Evolutionary conservation across 2,113 vertebrate genomes (phyloP).

Genomic region (Noctilio leporinus): DNA sequence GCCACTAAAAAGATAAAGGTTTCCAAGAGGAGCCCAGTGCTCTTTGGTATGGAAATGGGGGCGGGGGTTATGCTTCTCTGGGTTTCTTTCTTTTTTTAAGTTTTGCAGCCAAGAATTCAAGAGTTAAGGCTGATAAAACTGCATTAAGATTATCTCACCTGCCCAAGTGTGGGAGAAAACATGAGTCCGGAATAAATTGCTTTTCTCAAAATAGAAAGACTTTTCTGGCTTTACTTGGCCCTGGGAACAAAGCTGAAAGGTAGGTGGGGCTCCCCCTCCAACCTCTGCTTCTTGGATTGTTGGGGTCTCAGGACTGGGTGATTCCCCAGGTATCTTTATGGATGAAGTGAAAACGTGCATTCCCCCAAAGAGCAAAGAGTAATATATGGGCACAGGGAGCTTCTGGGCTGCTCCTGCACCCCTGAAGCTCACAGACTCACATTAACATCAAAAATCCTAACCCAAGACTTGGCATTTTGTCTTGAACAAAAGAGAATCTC

Average conservation of each 20-base stretch:
- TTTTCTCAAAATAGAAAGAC: slow-evolving; percentile 63
- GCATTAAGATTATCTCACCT: slow-evolving; percentile 73
- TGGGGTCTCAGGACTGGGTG: slow-evolving; percentile 19
- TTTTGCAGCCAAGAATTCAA: slow-evolving; percentile 72
- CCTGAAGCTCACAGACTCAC: background rate
- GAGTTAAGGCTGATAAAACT: slow-evolving; percentile 72
- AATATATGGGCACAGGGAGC: background rate
- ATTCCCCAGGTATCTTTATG: slow-evolving; percentile 27
- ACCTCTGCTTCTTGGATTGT: slow-evolving; percentile 37
- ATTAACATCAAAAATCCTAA: background rate
- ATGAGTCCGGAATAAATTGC: slow-evolving; percentile 62
- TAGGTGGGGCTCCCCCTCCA: background rate
- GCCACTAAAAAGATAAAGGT: slow-evolving; percentile 60
- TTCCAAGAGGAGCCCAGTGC: slow-evolving; percentile 43
- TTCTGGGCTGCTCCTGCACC: background rate
- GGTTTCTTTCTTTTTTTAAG: slow-evolving; percentile 32
- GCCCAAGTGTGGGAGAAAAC: slow-evolving; percentile 70
- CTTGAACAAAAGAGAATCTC: background rate
- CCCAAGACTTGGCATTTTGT: background rate
- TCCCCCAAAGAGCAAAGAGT: background rate
- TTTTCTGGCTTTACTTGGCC: slow-evolving; percentile 58
- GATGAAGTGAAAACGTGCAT: background rate
- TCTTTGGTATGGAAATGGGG: slow-evolving; percentile 69
- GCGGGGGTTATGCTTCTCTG: slow-evolving; percentile 31
- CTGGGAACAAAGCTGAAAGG: slow-evolving; percentile 58